A percentile compares a stretch with the other conserved stretches of the same genome.
These are phyloP conservation scores for Upupa epops DNA, from an alignment of 2,113 vertebrate genomes.

Conservation along the genomic window DNA sequence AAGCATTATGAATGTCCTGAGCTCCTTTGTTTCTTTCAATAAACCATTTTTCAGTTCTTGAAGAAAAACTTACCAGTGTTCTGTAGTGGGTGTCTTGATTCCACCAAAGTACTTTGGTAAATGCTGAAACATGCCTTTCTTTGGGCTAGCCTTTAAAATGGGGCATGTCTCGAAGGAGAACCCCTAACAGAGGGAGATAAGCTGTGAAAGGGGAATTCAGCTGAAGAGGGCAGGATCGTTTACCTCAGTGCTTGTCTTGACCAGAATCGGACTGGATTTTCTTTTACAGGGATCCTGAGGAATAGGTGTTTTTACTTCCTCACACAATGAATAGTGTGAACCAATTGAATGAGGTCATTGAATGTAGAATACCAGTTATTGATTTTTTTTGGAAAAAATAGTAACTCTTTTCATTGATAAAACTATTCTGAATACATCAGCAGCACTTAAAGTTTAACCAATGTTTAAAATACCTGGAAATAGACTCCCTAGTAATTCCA, in stretches of 20 bases:
- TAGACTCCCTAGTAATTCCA: neutral
- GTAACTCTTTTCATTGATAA: neutral
- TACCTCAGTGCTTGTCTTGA: neutral
- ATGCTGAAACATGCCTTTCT: neutral
- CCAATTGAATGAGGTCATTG: neutral
- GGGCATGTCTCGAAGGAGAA: neutral
- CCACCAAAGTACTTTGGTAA: neutral
- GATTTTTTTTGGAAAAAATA: neutral
- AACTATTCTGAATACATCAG: neutral
- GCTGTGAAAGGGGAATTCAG: neutral
- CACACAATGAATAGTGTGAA: neutral
- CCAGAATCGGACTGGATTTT: neutral
- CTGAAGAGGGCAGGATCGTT: neutral
- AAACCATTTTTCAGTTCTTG: neutral
- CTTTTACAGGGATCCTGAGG: neutral
- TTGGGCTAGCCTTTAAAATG: neutral
- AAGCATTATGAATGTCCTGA: neutral
- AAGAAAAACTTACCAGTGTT: neutral
- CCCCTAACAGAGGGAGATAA: neutral
- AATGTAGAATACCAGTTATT: neutral
- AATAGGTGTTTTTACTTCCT: conserved; percentile 6
- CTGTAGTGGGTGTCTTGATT: neutral
- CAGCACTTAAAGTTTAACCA: neutral
- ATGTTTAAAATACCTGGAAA: neutral
- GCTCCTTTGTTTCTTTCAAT: neutral